Conservation (phyloP, 1,140 invertebrate genomes). For the Whitmania pigra region DNA sequence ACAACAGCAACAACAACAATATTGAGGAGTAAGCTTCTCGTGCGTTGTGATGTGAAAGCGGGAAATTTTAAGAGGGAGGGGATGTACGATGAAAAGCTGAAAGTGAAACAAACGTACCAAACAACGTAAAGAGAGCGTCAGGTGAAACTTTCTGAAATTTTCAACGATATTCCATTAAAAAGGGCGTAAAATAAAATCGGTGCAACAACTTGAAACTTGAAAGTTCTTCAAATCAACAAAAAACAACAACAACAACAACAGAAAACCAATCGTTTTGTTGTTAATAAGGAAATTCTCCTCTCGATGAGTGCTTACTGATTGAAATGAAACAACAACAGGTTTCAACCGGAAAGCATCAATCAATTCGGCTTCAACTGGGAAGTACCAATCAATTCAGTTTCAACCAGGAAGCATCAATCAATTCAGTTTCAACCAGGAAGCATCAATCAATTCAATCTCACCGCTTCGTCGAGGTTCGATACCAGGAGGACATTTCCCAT, state of each 20-base stretch:
- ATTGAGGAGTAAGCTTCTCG: not conserved
- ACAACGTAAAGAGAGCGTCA: constrained; percentile 99
- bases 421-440: too few relatives aligned
- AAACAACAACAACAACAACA: too few relatives aligned
- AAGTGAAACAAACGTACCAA: constrained; percentile 72
- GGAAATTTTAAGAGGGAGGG: not conserved
- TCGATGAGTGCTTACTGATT: too few relatives aligned
- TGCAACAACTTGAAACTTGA: not conserved
- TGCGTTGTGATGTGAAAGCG: not conserved
- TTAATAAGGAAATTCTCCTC: too few relatives aligned
- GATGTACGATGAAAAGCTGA: not conserved
- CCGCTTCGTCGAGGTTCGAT: constrained; percentile 40
- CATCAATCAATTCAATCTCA: constrained; percentile 25
- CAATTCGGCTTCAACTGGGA: too few relatives aligned
- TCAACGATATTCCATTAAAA: constrained; percentile 8
- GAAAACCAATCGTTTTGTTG: not conserved
- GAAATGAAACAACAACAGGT: too few relatives aligned
- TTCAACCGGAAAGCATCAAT: too few relatives aligned
- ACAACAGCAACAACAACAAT: constrained; percentile 13
- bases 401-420: too few relatives aligned
- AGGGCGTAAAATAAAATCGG: not conserved
- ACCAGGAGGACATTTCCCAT: constrained; percentile 33
- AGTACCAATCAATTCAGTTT: not conserved
- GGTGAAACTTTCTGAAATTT: constrained; percentile 89
- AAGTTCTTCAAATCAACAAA: not conserved